Conservation (phyloP, 1,140 invertebrate species). For the Ostrea edulis region DNA sequence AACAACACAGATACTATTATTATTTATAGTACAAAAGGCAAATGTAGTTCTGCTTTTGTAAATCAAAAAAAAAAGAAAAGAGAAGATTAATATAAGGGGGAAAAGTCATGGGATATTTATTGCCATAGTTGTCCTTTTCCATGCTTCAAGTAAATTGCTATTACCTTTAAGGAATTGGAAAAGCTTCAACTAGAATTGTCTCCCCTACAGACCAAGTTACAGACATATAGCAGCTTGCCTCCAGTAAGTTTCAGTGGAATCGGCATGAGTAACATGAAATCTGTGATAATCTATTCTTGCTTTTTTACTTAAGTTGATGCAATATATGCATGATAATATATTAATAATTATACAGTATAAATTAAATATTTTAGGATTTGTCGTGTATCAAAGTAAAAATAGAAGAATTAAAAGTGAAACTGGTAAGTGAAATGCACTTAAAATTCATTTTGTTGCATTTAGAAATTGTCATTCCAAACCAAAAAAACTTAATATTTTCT, state of each 20-base stretch:
- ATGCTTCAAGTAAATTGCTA: no score
- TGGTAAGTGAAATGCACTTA: not conserved
- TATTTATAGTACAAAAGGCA: no score
- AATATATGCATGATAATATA: not conserved
- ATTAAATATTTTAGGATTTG: not conserved
- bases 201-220: constrained; percentile 15
- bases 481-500: not conserved
- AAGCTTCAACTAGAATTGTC: constrained; percentile 15
- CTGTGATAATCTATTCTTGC: not conserved
- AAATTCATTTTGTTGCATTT: not conserved
- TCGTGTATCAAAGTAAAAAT: constrained; percentile 26
- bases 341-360: not conserved
- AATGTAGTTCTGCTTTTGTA: no score
- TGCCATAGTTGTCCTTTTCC: no score
- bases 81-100: no score
- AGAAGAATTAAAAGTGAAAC: constrained; percentile 20
- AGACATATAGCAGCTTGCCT: constrained; percentile 31
- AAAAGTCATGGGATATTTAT: no score
- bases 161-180: not conserved
- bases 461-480: not conserved
- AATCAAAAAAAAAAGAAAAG: no score
- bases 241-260: constrained; percentile 2
- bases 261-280: no score
- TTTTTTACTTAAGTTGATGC: not conserved
- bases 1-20: no score